Base-by-base conservation (phyloP, 1,140 invertebrate genomes). In the Mamestra configurata region DNA sequence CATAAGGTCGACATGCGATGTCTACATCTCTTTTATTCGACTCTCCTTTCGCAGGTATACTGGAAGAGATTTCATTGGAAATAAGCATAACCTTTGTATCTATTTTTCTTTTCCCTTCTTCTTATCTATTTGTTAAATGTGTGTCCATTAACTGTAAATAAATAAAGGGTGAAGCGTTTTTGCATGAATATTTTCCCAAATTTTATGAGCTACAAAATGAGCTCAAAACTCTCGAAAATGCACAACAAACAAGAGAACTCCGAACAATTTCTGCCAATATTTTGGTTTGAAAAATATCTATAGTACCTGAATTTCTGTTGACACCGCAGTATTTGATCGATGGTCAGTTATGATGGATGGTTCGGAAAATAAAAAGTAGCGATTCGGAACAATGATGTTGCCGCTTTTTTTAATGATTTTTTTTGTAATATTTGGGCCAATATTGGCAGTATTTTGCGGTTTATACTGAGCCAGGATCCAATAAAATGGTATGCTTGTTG, bases 251-350 rank as follows among this genome's bases (percentile, higher is more conserved):
- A 27, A 61, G 24, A 6, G n/a, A 57, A 57, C 11, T 27, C 6
- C 11, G 24, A 57, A 15, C 24, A 57, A 15, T 15, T 46, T 55
- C 7, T 24, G 11, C 22, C 20, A 24, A 13, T 24, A 55, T 24
- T 55, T 55, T 10, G n/a, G 18, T 20, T 40, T 11, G 0, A 8
- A 20, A 64, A 64, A 1, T 22, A 37, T 64, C n/a, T 64, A 35
- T 10, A 22, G 35, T 64, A 40, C 35, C 35, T 64, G n/a, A 64
- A 40, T 20, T 64, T 37, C 11, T 73, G 71, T 70, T 18, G 51
- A 57, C 10, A 57, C 22, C 51, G 55, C 22, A 70, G 51, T 24
- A 18, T 64, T 27, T 64, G 59, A 64, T 64, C 59, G 59, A 64
- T 64, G 8, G 35, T 20, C 18, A 7, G 35, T 18, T 40, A 40